Evolutionary conservation across 1,140 invertebrate genomes (phyloP).

Genomic region (Spodoptera frugiperda): DNA sequence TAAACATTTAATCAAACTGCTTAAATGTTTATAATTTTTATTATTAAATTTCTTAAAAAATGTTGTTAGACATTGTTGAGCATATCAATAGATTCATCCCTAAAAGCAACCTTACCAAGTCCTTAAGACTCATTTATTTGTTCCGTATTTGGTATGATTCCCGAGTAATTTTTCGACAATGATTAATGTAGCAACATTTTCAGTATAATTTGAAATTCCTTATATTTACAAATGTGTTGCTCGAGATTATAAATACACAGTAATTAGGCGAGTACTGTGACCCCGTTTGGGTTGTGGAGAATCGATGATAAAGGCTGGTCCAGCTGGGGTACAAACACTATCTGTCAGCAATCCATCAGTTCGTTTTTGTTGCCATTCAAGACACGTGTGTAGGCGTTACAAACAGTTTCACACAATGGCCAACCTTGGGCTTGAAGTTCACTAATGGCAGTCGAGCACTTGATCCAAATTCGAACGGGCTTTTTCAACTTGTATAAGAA

Average conservation of each 20-base stretch:
- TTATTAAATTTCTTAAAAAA: no score
- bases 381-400: conserved; percentile 56
- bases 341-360: conserved; percentile 56
- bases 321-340: conserved; percentile 14
- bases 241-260: conserved; percentile 23
- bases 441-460: conserved; percentile 44
- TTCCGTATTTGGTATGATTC: background rate
- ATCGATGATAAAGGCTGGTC: conserved; percentile 27
- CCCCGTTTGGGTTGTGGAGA: conserved; percentile 16
- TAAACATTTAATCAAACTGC: no score
- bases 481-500: conserved; percentile 3
- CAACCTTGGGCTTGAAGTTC: conserved; percentile 56
- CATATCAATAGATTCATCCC: no score
- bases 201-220: conserved; percentile 4
- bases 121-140: background rate
- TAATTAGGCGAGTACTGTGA: conserved; percentile 30
- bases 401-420: conserved; percentile 53
- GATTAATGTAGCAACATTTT: background rate
- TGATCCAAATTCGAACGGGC: conserved; percentile 33
- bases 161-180: background rate
- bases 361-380: conserved; percentile 58
- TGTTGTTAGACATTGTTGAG: no score
- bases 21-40: no score
- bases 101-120: no score
- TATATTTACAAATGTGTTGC: conserved; percentile 20